Percentiles rank a stretch among this genome's conserved stretches.
These are phyloP conservation scores for Hipposideros larvatus DNA, from an alignment of 2,797 vertebrate species.

Conservation along the genomic window DNA sequence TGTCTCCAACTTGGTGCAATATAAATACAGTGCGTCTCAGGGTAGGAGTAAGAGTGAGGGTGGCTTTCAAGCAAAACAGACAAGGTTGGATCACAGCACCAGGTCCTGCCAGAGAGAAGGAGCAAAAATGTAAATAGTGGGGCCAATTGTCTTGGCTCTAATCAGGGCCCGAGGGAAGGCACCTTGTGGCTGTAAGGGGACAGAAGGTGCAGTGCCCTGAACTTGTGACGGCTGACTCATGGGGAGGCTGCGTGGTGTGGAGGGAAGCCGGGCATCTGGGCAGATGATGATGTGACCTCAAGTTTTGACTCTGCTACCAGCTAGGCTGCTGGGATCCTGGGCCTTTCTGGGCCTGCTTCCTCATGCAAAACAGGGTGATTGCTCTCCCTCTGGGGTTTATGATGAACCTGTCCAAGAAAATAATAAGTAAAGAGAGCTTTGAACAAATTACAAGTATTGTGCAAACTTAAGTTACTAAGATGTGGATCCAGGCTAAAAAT, in stretches of 20 bases:
- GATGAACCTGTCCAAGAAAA: not conserved
- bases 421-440: conserved; percentile 28
- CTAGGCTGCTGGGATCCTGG: not conserved
- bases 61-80: conserved; percentile 57
- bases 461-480: not conserved
- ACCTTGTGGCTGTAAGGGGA: not conserved
- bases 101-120: not conserved
- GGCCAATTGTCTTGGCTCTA: not conserved
- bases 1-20: not conserved
- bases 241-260: not conserved
- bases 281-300: not conserved
- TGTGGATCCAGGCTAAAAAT: not conserved
- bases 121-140: not conserved
- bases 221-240: not conserved
- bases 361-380: not conserved
- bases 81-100: conserved; percentile 24
- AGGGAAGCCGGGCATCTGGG: not conserved
- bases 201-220: not conserved
- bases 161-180: not conserved
- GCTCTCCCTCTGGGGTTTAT: not conserved
- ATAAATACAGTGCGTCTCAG: not conserved
- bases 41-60: not conserved
- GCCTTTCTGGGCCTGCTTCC: not conserved
- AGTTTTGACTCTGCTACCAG: conserved; percentile 29
- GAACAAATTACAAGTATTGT: conserved; percentile 40